Conservation (phyloP, 2,113 vertebrate genomes). For the Sinocyclocheilus grahami region DNA sequence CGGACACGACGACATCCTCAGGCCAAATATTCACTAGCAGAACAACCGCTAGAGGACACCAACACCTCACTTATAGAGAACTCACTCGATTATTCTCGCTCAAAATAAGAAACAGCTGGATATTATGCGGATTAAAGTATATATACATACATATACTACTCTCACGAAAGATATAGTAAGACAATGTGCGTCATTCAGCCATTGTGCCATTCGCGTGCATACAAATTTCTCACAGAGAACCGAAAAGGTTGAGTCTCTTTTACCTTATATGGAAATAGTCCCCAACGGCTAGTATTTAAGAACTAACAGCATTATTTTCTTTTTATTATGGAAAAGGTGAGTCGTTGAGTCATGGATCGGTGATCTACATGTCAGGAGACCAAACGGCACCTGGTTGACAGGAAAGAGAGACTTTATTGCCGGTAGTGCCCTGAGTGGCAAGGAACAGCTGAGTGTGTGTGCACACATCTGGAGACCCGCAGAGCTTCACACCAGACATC, state of each 20-base stretch:
- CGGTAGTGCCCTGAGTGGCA: constrained; percentile 77
- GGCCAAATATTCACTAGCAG: neutral
- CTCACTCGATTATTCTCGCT: neutral
- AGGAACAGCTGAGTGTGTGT: constrained; percentile 82
- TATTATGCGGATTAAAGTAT: neutral
- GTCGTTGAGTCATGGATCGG: neutral
- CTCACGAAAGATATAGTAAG: neutral
- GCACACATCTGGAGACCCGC: constrained; percentile 82
- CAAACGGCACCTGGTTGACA: constrained; percentile 20
- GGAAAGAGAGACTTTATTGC: constrained; percentile 41
- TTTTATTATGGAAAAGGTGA: neutral
- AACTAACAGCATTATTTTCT: neutral
- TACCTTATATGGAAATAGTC: constrained; percentile 14
- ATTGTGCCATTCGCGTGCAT: neutral
- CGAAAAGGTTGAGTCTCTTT: neutral
- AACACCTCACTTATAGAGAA: constrained; percentile 56
- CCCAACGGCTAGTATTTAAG: neutral
- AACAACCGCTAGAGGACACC: constrained; percentile 72
- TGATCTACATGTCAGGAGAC: neutral
- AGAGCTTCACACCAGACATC: constrained; percentile 17
- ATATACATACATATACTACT: neutral
- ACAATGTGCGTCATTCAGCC: neutral
- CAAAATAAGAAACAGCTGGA: neutral
- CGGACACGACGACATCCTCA: neutral
- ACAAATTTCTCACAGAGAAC: neutral